Evolutionary conservation across 2,113 vertebrate genomes (phyloP).

Genomic region (Castor canadensis): DNA sequence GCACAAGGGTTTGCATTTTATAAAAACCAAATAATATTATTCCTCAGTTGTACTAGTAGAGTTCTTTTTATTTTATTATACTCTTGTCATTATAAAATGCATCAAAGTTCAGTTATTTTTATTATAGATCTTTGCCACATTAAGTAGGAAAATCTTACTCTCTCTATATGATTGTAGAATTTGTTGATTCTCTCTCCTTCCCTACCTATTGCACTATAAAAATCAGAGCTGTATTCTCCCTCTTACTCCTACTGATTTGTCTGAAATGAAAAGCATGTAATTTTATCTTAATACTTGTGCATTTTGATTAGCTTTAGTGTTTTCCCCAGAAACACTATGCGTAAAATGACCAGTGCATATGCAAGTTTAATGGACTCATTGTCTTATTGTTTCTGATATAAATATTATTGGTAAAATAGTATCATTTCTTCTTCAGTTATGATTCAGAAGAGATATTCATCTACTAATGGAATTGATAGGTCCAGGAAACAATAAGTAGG

Average conservation of each 20-base stretch:
- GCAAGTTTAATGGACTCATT: conserved; percentile 43
- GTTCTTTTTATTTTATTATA: background rate
- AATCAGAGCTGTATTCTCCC: background rate
- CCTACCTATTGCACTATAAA: background rate
- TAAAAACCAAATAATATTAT: conserved; percentile 48
- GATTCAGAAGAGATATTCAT: conserved; percentile 72
- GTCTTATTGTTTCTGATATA: conserved; percentile 69
- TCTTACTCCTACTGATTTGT: background rate
- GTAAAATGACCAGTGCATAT: conserved; percentile 21
- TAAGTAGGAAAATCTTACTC: conserved; percentile 32
- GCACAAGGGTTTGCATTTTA: background rate
- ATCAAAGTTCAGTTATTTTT: conserved; percentile 19
- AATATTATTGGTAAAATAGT: conserved; percentile 61
- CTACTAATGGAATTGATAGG: conserved; percentile 66
- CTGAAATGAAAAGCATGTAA: conserved; percentile 52
- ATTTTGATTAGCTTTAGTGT: conserved; percentile 54
- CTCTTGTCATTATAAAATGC: background rate
- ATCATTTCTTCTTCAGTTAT: conserved; percentile 64
- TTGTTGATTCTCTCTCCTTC: background rate
- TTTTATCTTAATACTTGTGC: conserved; percentile 33
- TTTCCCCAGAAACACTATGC: conserved; percentile 43
- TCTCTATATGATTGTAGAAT: background rate
- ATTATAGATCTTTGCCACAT: background rate
- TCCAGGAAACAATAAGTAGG: conserved; percentile 66
- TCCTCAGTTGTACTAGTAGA: background rate